These are phyloP conservation scores for Leptobrachium leishanense DNA, from an alignment of 2,113 vertebrate species.

Conservation along the genomic window DNA sequence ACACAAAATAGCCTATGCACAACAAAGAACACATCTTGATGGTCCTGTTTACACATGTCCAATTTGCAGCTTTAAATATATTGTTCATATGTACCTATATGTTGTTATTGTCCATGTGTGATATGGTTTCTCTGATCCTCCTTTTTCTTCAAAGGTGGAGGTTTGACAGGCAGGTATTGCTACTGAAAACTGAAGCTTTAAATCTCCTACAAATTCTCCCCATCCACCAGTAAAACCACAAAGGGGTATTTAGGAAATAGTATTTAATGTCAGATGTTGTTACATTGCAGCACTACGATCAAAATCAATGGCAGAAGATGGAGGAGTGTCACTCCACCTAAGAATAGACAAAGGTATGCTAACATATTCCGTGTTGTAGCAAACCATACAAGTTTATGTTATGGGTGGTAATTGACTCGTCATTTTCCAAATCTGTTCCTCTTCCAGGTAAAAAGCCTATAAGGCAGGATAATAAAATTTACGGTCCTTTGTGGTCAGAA, in stretches of 20 bases:
- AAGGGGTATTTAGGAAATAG: background rate
- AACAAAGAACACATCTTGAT: too few relatives aligned
- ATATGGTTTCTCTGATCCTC: too few relatives aligned
- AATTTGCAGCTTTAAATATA: too few relatives aligned
- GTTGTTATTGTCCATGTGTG: too few relatives aligned
- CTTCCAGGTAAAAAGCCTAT: slow-evolving; percentile 81
- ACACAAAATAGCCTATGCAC: too few relatives aligned
- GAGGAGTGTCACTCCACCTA: slow-evolving; percentile 90
- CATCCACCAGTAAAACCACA: too few relatives aligned
- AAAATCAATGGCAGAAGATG: slow-evolving; percentile 82
- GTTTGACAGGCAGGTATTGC: too few relatives aligned
- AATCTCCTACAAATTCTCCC: too few relatives aligned
- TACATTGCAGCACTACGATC: slow-evolving; percentile 76
- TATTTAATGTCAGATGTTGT: slow-evolving; percentile 40
- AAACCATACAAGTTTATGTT: background rate
- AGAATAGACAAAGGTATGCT: slow-evolving; percentile 82
- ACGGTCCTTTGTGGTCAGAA: slow-evolving; percentile 89
- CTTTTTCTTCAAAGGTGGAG: too few relatives aligned
- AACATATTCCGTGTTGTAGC: background rate
- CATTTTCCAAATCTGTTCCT: background rate
- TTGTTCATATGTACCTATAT: too few relatives aligned
- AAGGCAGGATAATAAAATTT: slow-evolving; percentile 87
- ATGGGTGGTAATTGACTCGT: background rate
- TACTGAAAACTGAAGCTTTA: too few relatives aligned
- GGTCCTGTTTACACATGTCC: too few relatives aligned